These are phyloP conservation scores for Acanthopleura granulata DNA, from an alignment of 2,888 invertebrate genomes.

Conservation along the genomic window DNA sequence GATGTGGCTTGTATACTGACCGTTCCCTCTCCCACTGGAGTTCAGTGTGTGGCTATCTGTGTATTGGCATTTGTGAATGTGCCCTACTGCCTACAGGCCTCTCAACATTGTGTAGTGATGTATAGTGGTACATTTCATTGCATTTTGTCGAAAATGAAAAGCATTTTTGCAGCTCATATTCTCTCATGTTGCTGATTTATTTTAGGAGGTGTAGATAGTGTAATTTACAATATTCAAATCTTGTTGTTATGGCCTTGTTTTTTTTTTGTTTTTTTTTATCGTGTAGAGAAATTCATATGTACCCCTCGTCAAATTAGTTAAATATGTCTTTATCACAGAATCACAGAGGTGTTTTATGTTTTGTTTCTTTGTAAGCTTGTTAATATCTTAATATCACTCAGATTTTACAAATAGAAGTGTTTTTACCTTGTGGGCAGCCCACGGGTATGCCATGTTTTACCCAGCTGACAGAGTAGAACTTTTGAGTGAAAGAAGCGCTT, in stretches of 20 bases:
- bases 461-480: background rate
- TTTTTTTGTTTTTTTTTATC: constrained; percentile 2
- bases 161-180: background rate
- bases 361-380: constrained; percentile 11
- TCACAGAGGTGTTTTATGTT: constrained; percentile 9
- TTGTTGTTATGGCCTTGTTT: background rate
- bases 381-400: constrained; percentile 11
- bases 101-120: background rate
- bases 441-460: background rate
- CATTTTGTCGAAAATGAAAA: constrained; percentile 4
- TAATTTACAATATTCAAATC: constrained; percentile 20
- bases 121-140: constrained; percentile 1
- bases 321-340: constrained; percentile 1
- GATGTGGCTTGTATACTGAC: background rate
- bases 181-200: constrained; percentile 11
- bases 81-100: background rate
- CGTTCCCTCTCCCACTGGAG: background rate
- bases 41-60: background rate
- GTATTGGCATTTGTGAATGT: constrained; percentile 6
- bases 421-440: background rate
- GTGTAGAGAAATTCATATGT: background rate
- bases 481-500: background rate
- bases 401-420: background rate
- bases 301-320: constrained; percentile 4
- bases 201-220: constrained; percentile 27